Base-by-base conservation (phyloP, 2,888 invertebrate genomes). In the Pyrocoelia pectoralis region DNA sequence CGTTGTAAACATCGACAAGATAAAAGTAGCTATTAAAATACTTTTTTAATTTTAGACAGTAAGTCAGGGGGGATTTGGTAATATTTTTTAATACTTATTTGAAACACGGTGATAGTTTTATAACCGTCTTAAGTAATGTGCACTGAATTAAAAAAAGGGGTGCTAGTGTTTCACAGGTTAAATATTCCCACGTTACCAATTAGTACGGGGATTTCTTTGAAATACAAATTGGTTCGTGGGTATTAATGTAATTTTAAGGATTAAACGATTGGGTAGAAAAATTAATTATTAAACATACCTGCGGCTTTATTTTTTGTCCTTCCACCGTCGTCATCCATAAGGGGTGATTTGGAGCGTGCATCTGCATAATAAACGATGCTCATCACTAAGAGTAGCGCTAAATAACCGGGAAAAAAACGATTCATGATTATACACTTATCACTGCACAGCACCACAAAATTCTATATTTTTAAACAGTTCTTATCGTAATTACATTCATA, bases 261-360 rank as follows among this genome's bases (percentile, higher is more conserved):
- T 60, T 60, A 60, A 41, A n/a, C n/a, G n/a, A 38, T 18, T 33
- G 17, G 15, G 50, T 29, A 38, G 48, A 50, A 29, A 60, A 19
- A 51, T 48, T 62, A 63, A 33, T 56, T n/a, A n/a, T n/a, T 51
- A 52, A 46, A 72, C 73, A 66, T 70, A 79, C 79, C 79, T 73
- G 79, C 79, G 18, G 78, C 75, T 68, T 77, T 79, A 65, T 78
- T 78, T 68, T 76, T 74, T 12, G 74, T 73, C 61, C 75, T 75
- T 38, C 72, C 67, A 41, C 70, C 72, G 33, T 77, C 78, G 19
- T 79, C 79, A 56, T 77, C 77, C 19, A 78, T 52, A 14, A 79
- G 70, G n/a, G 79, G 79, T 50, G 77, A 69, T 63, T 74, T 77
- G 70, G 71, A 76, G 70, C 79, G 75, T 40, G 62, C 70, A 14